phyloP scores from a whole-genome alignment of 2,888 invertebrate species.

The Ctenicera cuprea region DNA sequence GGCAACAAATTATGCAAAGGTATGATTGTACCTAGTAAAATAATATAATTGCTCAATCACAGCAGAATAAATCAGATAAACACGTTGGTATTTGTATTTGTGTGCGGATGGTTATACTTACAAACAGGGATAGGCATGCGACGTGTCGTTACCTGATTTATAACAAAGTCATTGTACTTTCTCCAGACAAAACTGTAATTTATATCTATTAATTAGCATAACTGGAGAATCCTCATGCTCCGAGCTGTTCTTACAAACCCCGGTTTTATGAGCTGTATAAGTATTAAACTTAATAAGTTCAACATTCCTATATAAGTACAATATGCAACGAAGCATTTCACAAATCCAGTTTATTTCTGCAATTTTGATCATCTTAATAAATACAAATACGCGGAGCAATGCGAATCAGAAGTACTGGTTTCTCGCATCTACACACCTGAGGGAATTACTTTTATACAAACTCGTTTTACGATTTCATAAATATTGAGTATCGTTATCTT shows the following conservation, averaged over 20 bases:
- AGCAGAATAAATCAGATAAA: conserved; percentile 11
- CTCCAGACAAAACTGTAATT: conserved; percentile 42
- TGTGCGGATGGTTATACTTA: conserved; percentile 4
- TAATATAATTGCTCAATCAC: conserved; percentile 17
- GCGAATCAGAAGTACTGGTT: conserved; percentile 33
- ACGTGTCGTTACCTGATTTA: conserved; percentile 35
- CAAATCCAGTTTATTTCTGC: conserved; percentile 30
- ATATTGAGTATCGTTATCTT: conserved; percentile 27
- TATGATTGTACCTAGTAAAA: not conserved
- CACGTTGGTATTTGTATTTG: conserved; percentile 22
- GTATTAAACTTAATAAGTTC: not conserved
- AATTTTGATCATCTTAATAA: conserved; percentile 32
- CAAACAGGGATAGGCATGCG: conserved; percentile 23
- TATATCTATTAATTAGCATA: conserved; percentile 42
- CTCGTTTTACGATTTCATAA: conserved; percentile 33
- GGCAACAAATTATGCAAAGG: not conserved
- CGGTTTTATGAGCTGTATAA: conserved; percentile 23
- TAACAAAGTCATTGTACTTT: conserved; percentile 44
- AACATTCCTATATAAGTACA: conserved; percentile 30
- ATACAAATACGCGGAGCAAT: conserved; percentile 18
- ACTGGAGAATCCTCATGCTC: conserved; percentile 27
- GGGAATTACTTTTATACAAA: conserved; percentile 19
- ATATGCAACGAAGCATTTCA: conserved; percentile 6
- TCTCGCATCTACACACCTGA: conserved; percentile 16
- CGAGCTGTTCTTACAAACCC: conserved; percentile 3